A percentile compares a stretch with the other conserved stretches of the same genome.
Evolutionary conservation across 2,888 invertebrate species (phyloP).

Genomic region (Ischnura elegans): DNA sequence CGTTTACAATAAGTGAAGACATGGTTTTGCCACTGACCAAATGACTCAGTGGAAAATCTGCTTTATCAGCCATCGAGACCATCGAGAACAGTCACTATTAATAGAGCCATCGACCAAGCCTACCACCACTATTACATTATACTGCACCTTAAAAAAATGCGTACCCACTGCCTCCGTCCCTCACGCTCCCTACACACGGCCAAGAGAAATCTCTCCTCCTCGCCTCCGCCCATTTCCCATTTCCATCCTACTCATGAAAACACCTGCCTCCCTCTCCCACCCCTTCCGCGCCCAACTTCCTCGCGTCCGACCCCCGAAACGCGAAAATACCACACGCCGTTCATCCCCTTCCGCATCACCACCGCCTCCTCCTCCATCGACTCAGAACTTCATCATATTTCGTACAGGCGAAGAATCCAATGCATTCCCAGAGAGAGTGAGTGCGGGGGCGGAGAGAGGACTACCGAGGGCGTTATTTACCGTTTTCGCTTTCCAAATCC

Average conservation of each 20-base stretch:
- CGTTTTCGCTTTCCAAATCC: conserved; percentile 59
- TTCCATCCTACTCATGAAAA: conserved; percentile 9
- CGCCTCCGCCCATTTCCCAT: conserved; percentile 12
- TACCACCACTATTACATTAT: not conserved
- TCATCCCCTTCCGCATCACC: not conserved
- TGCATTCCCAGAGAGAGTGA: not conserved
- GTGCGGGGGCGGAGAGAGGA: not conserved
- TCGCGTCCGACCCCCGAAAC: not conserved
- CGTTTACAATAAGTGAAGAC: too few relatives aligned
- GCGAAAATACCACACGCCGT: not conserved
- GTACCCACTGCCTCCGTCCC: conserved; percentile 7
- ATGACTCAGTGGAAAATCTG: too few relatives aligned
- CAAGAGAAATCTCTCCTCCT: not conserved
- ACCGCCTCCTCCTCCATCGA: not conserved
- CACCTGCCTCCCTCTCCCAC: not conserved
- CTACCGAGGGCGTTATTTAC: conserved; percentile 55
- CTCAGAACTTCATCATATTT: conserved; percentile 24
- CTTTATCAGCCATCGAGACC: too few relatives aligned
- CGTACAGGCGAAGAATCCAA: conserved; percentile 31
- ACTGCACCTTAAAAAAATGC: too few relatives aligned
- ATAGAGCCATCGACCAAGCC: too few relatives aligned
- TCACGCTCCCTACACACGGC: not conserved
- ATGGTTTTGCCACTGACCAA: too few relatives aligned
- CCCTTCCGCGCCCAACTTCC: not conserved
- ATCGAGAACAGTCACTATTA: too few relatives aligned